phyloP scores from a whole-genome alignment of 2,888 invertebrate species.

The Scelioninae gen. 1 region DNA sequence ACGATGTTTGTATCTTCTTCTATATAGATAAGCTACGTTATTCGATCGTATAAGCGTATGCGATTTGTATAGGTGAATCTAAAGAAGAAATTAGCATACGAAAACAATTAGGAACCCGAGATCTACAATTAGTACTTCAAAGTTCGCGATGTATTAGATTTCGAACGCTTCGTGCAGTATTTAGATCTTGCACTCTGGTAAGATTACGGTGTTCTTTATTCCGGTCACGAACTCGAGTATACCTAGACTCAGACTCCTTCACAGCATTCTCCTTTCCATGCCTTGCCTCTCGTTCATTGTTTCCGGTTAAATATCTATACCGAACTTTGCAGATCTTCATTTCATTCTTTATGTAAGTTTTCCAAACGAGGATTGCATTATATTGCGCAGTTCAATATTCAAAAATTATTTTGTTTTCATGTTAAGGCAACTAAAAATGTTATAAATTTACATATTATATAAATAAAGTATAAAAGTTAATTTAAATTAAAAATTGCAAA shows the following conservation, averaged over 20 bases:
- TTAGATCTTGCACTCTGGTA: slow-evolving; percentile 73
- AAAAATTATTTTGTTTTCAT: background rate
- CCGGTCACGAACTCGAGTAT: slow-evolving; percentile 77
- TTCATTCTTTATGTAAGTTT: slow-evolving; percentile 17
- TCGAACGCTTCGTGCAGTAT: slow-evolving; percentile 58
- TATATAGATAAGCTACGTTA: slow-evolving; percentile 7
- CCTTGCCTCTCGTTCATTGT: slow-evolving; percentile 54
- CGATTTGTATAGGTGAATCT: slow-evolving; percentile 32
- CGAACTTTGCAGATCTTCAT: slow-evolving; percentile 52
- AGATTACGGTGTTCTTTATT: slow-evolving; percentile 74
- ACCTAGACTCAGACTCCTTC: slow-evolving; percentile 63
- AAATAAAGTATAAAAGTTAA: no score
- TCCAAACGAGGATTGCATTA: background rate
- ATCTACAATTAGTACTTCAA: slow-evolving; percentile 63
- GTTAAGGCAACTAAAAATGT: no score
- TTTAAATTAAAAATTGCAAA: no score
- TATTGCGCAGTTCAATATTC: background rate
- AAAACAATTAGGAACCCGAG: slow-evolving; percentile 61
- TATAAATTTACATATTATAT: no score
- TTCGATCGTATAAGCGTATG: slow-evolving; percentile 8
- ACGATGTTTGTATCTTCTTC: slow-evolving; percentile 18
- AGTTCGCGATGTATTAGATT: slow-evolving; percentile 53
- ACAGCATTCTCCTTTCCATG: slow-evolving; percentile 51
- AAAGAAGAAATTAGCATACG: slow-evolving; percentile 61
- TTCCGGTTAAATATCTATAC: slow-evolving; percentile 65